A percentile compares a stretch with the other conserved stretches of the same genome.
phyloP scores from a whole-genome alignment of 2,797 vertebrate genomes.

The Cygnus olor region DNA sequence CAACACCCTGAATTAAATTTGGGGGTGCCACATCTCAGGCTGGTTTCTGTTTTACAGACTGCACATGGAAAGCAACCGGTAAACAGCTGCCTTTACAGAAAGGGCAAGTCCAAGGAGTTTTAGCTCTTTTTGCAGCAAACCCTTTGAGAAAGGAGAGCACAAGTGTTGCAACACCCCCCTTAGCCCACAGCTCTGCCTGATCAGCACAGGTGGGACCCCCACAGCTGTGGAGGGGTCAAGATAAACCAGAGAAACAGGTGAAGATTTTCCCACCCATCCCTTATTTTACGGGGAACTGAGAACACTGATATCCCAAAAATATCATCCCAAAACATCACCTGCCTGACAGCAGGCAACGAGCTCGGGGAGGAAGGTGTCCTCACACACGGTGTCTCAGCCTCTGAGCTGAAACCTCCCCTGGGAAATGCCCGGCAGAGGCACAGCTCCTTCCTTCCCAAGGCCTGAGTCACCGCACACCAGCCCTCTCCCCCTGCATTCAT shows the following conservation, averaged over 20 bases:
- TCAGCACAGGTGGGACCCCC: neutral
- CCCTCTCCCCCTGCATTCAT: neutral
- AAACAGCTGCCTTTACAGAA: neutral
- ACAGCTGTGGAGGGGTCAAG: neutral
- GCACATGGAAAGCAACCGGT: accelerated
- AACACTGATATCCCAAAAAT: neutral
- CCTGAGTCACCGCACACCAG: neutral
- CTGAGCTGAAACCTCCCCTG: neutral
- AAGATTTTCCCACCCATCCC: too few species aligned
- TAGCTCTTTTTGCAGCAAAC: neutral
- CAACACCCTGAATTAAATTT: too few species aligned
- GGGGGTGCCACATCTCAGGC: neutral
- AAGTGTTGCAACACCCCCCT: accelerated
- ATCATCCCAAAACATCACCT: neutral
- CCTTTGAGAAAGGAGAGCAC: neutral
- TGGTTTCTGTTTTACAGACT: neutral
- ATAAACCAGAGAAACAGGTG: accelerated
- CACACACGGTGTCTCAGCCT: accelerated
- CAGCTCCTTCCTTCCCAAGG: neutral
- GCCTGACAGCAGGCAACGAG: neutral
- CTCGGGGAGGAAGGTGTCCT: neutral
- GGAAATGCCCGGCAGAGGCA: accelerated
- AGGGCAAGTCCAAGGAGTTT: neutral
- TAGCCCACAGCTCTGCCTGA: accelerated
- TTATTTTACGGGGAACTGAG: neutral